Evolutionary conservation across 1,140 invertebrate genomes (phyloP).

Genomic region (Parapsyche elsis): DNA sequence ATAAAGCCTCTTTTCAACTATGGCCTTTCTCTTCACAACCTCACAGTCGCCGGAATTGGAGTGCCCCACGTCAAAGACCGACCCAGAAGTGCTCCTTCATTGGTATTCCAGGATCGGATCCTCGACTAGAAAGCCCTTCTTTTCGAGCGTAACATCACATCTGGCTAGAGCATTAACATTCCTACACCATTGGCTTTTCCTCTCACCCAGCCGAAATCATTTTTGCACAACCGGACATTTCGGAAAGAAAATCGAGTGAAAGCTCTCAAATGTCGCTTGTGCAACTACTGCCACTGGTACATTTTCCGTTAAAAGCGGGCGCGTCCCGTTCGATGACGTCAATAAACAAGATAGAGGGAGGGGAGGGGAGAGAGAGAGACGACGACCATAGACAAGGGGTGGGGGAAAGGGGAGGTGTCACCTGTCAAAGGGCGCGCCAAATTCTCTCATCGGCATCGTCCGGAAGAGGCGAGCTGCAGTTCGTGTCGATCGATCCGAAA

Average conservation of each 20-base stretch:
- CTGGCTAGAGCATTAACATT: no score
- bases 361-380: neutral
- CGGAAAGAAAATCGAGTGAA: no score
- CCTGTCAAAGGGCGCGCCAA: no score
- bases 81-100: no score
- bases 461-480: neutral
- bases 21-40: no score
- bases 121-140: no score
- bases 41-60: no score
- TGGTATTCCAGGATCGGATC: no score
- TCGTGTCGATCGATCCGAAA: neutral
- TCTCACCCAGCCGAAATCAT: neutral
- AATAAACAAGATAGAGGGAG: neutral
- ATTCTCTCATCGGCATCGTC: neutral
- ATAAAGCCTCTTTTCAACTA: no score
- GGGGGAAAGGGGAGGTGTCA: neutral
- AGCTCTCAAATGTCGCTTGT: neutral
- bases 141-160: no score
- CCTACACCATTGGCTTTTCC: neutral
- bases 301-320: neutral
- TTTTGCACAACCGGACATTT: no score
- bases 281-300: neutral
- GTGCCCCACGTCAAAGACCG: no score
- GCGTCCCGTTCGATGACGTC: constrained; percentile 28
- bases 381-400: neutral